These are phyloP conservation scores for Drosophila hamatofila DNA, from an alignment of 2,888 invertebrate genomes.

Conservation along the genomic window DNA sequence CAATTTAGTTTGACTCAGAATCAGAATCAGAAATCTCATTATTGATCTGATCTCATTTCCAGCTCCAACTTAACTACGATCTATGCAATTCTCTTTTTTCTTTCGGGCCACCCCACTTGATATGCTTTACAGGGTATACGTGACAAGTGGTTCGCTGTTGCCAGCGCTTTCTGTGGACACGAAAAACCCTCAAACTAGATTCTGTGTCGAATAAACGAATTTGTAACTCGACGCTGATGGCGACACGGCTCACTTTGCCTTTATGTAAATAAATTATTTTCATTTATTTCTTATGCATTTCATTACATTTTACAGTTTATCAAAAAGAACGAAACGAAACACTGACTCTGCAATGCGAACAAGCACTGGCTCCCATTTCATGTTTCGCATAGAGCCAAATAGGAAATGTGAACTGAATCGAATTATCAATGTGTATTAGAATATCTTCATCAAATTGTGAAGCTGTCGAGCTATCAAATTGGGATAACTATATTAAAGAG, in stretches of 20 bases:
- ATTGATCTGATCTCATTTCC: background rate
- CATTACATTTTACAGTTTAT: conserved; percentile 36
- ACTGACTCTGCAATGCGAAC: no score
- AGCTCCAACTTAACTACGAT: no score
- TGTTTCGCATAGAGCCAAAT: background rate
- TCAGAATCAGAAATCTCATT: no score
- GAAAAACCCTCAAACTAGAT: conserved; percentile 10
- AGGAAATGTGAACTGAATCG: background rate
- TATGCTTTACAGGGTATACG: background rate
- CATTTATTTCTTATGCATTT: conserved; percentile 33
- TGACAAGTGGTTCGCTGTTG: conserved; percentile 24
- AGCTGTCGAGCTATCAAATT: background rate
- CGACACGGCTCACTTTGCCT: conserved; percentile 34
- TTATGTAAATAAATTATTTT: conserved; percentile 33
- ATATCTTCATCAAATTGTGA: background rate
- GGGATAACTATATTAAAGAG: background rate
- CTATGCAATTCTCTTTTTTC: rapidly evolving
- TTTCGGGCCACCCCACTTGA: rapidly evolving
- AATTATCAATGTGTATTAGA: background rate
- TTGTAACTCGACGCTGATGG: conserved; percentile 60
- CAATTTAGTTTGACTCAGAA: background rate
- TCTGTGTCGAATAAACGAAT: conserved; percentile 49
- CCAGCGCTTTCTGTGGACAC: conserved; percentile 16
- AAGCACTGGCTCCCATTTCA: background rate
- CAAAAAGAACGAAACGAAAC: conserved; percentile 28